Evolutionary conservation across 2,888 invertebrate species (phyloP), one percentile per base, ranked within the genome.

Genomic region (Adelphocoris suturalis): DNA sequence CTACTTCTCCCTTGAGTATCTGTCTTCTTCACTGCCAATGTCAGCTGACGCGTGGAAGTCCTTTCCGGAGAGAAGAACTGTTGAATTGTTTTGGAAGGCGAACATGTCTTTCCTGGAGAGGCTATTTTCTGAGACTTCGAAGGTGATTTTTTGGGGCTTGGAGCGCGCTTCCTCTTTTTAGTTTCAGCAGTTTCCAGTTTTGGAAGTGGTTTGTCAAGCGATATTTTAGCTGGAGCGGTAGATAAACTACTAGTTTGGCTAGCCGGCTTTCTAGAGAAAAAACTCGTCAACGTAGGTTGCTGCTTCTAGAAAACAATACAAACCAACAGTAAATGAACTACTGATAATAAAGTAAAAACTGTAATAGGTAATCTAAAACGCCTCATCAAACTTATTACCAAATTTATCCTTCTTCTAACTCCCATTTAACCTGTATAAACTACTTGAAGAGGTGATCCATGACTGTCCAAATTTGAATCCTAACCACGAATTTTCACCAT

Each of bases 71-170:
- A 85, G 9, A 85, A 28, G 27, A 37, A 85, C 55, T 57, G 27
- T 61, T 85, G 46, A 0, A 78, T 78, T 23, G 46, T 48, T 19
- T 86, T 86, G 14, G 86, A 47, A 28, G 86, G 86, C 68, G 68
- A 68, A 19, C 0, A 7, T 47, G 47, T 68, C 5, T 47, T 47
- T 16, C 13, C 37, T 9, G 47, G 48, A 16, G 86, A 68, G 13
- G 86, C 27, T 16, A 13, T 5, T 75, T 27, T 68, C n/a, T 13
- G 13, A 14, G 37, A 47, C 52, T 86, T 86, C 19, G 75, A n/a
- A 13, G 86, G 86, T 3, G 86, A 86, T 75, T 86, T 86, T 28
- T 46, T n/a, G n/a, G 86, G 86, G 86, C 86, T 86, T 16, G 19
- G n/a, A n/a, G 57, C 16, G 13, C 86, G 37, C 47, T 86, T 86